These are phyloP conservation scores for Cinclus cinclus DNA, from an alignment of 2,113 vertebrate genomes.

Conservation along the genomic window DNA sequence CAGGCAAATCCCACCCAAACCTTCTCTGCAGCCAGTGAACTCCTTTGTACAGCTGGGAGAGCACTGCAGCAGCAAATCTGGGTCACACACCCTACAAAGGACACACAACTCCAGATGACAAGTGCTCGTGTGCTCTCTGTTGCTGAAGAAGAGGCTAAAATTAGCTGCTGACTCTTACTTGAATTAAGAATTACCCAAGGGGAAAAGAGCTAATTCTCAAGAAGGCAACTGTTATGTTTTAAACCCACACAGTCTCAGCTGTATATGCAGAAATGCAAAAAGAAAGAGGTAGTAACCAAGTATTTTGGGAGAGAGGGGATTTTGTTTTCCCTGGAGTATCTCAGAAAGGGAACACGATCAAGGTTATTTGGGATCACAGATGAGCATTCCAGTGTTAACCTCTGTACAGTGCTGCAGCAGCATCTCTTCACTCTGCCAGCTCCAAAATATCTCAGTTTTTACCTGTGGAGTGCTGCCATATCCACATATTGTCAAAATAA, in stretches of 20 bases:
- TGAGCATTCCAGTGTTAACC: background rate
- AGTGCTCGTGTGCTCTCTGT: constrained; percentile 6
- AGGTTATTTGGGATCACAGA: background rate
- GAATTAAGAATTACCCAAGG: constrained; percentile 46
- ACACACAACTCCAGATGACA: constrained; percentile 1
- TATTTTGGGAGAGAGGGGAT: background rate
- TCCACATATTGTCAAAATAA: background rate
- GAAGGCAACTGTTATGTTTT: background rate
- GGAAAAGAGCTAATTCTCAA: constrained; percentile 14
- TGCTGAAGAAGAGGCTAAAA: constrained; percentile 42
- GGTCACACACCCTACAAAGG: constrained; percentile 41
- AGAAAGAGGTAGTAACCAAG: background rate
- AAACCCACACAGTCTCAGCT: background rate
- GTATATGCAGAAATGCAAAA: background rate
- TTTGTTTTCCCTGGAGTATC: background rate
- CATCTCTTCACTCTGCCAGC: background rate
- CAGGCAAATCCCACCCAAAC: background rate
- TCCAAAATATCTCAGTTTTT: background rate
- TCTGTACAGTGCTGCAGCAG: background rate
- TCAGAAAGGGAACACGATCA: accelerated
- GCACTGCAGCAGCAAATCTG: constrained; percentile 40
- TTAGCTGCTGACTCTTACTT: constrained; percentile 10
- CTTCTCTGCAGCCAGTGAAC: background rate
- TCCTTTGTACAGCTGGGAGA: background rate
- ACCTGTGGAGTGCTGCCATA: background rate